phyloP scores from a whole-genome alignment of 2,797 vertebrate species.

The Diceros bicornis region DNA sequence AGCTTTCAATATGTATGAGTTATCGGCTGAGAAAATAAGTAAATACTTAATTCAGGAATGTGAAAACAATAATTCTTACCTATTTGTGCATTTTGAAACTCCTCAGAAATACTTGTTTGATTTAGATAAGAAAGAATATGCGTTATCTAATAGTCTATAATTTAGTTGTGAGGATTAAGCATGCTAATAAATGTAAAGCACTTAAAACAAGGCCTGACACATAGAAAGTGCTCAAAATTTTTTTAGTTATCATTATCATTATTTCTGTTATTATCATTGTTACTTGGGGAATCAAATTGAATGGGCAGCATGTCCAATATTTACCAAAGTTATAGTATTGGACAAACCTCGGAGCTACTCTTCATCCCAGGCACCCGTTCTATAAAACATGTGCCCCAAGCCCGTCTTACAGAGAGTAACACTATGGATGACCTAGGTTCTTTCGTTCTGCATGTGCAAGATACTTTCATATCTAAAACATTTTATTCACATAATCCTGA shows the following conservation, averaged over 20 bases:
- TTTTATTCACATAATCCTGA: not conserved
- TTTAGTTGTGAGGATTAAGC: not conserved
- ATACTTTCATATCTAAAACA: not conserved
- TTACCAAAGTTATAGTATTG: not conserved
- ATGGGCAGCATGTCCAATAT: not conserved
- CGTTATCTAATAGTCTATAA: not conserved
- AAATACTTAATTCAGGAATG: not conserved
- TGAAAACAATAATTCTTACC: slow-evolving; percentile 10
- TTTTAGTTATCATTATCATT: not conserved
- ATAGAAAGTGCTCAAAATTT: not conserved
- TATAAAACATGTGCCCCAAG: not conserved
- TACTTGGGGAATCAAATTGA: not conserved
- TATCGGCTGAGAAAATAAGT: not conserved
- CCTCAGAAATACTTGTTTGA: not conserved
- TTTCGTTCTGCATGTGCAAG: not conserved
- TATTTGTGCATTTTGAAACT: not conserved
- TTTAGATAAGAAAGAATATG: not conserved
- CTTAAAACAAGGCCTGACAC: not conserved
- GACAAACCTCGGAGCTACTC: not conserved
- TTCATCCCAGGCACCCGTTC: not conserved
- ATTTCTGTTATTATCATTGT: not conserved
- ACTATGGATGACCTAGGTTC: not conserved
- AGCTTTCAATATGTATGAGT: not conserved
- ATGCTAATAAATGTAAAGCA: not conserved
- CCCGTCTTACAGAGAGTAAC: not conserved